A percentile compares a stretch with the other conserved stretches of the same genome.
Conservation (phyloP, 2,888 invertebrate species). For the Tetragonisca angustula region DNA sequence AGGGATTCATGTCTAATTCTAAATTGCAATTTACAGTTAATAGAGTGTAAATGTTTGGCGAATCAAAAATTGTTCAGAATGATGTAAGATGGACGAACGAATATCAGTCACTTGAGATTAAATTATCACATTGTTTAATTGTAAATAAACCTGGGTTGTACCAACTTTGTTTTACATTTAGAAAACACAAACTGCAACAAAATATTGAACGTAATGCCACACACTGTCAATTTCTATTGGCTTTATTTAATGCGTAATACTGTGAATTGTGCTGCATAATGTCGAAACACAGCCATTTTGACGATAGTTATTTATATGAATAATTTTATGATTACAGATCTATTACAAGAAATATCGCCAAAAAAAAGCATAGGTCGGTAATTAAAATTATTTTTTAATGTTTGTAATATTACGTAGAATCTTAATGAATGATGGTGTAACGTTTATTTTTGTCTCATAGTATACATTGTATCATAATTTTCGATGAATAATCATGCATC, state of each 20-base stretch:
- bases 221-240: conserved; percentile 12
- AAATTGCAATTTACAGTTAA: conserved; percentile 51
- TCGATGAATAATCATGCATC: conserved; percentile 5
- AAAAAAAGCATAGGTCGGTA: neutral
- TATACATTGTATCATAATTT: neutral
- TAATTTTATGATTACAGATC: conserved; percentile 9
- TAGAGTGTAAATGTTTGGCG: conserved; percentile 51
- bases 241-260: conserved; percentile 20
- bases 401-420: conserved; percentile 1
- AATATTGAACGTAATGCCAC: neutral
- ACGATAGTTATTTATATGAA: conserved; percentile 12
- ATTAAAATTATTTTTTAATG: neutral
- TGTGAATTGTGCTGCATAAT: conserved; percentile 34
- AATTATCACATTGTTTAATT: conserved; percentile 33
- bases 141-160: conserved; percentile 16
- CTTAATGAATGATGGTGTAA: neutral
- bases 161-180: neutral
- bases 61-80: conserved; percentile 47
- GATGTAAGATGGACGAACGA: conserved; percentile 48
- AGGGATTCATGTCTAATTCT: conserved; percentile 43
- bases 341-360: neutral
- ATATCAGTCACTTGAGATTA: conserved; percentile 35
- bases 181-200: neutral
- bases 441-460: conserved; percentile 1
- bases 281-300: conserved; percentile 51